phyloP scores from a whole-genome alignment of 2,888 invertebrate species.

The Odontocolon sp. region DNA sequence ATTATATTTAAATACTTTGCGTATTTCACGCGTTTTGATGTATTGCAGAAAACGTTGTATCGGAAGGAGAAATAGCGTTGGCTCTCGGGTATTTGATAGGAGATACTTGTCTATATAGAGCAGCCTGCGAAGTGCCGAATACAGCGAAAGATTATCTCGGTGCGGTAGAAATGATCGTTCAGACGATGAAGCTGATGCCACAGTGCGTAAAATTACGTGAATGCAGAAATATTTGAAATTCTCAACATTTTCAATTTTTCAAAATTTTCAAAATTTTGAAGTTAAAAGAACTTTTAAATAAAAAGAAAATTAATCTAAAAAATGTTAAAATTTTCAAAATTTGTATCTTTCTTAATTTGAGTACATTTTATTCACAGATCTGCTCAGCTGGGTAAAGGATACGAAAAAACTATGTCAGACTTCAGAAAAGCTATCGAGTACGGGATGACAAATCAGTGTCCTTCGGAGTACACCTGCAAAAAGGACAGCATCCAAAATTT shows the following conservation, averaged over 20 bases:
- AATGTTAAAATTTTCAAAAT: too few relatives aligned
- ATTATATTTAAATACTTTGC: conserved; percentile 8
- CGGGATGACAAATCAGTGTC: conserved; percentile 82
- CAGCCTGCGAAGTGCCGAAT: conserved; percentile 89
- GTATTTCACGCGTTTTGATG: conserved; percentile 39
- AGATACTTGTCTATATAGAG: conserved; percentile 87
- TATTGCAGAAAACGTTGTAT: conserved; percentile 73
- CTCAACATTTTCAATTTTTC: too few relatives aligned
- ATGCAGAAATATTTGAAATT: too few relatives aligned
- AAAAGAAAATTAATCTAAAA: background rate
- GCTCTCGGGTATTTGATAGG: conserved; percentile 87
- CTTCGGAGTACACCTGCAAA: conserved; percentile 76
- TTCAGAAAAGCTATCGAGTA: conserved; percentile 86
- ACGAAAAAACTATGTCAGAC: conserved; percentile 85
- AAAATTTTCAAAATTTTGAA: too few relatives aligned
- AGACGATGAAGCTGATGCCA: conserved; percentile 86
- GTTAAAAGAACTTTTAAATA: background rate
- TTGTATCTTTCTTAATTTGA: conserved; percentile 51
- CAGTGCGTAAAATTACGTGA: conserved; percentile 83
- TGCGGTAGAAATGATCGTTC: conserved; percentile 89
- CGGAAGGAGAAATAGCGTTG: conserved; percentile 88
- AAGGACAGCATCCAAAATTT: conserved; percentile 76
- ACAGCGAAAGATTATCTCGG: conserved; percentile 88
- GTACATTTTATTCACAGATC: conserved; percentile 80
- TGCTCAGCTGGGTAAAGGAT: conserved; percentile 82